Base-by-base conservation (phyloP, 2,113 vertebrate genomes). In the Ptychochromis oligacanthus region DNA sequence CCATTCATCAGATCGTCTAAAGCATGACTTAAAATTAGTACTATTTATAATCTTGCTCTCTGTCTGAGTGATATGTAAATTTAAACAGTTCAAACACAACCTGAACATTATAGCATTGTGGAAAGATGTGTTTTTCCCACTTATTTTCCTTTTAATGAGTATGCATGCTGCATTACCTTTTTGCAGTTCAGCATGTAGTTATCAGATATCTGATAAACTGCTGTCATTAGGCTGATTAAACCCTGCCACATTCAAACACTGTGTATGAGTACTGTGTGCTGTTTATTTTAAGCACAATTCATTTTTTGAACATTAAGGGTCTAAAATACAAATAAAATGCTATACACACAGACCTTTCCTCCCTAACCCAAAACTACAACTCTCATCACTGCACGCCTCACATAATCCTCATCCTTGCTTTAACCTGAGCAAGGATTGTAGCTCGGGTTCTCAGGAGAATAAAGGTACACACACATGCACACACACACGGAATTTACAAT, bases 401-500 rank as follows among this genome's bases (percentile, higher is more conserved):
- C 24, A 52, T 34, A n/a, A 58, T 59, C 59, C 22, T 52, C 55
- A 52, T 81, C 64, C 31, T 46, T 56, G 72, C 62, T 79, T 58
- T 28, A 54, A 11, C 55, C 56, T 54, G 64, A 77, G 54, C 5
- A 5, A 65, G 20, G 13, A 34, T 79, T 74, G 76, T 5, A 65
- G 59, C 18, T 64, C 8, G 8, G 65, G 4, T 38, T 65, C 38
- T 57, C 58, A 5, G 11, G 54, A 59, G 75, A 60, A 11, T 22
- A 28, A 46, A 78, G 20, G 24, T 40, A 11, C 26, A 55, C 46
- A 36, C 12, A 18, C 62, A 13, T 52, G 24, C 57, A 0, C 18
- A 31, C 38, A 11, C 75, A 54, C 31, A 28, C 3, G 20, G 11
- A 79, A 60, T 77, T 80, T 60, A 72, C 77, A 80, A 85, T 83